Evolutionary conservation across 53 echinoderm and acorn worm species (phyloP).

Genomic region (Temnopleurus reevesii): DNA sequence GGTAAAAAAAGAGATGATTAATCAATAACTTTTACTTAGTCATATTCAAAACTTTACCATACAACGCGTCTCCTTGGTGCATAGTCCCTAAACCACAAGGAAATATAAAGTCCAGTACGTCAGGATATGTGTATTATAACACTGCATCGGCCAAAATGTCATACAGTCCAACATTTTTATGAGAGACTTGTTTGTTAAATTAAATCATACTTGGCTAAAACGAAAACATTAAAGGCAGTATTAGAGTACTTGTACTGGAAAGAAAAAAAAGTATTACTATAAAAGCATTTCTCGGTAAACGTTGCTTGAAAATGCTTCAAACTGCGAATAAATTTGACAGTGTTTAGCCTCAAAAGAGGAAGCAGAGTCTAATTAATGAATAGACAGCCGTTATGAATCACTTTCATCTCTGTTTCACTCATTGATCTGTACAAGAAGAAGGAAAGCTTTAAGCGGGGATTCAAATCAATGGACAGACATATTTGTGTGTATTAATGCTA

Average conservation of each 20-base stretch:
- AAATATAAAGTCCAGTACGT: background rate
- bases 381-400: background rate
- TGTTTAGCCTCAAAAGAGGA: background rate
- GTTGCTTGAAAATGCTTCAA: background rate
- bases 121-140: background rate
- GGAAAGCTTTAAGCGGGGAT: no score
- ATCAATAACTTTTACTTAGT: background rate
- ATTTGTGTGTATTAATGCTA: no score
- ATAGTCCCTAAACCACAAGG: slow-evolving; percentile 18
- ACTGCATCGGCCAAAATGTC: background rate
- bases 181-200: background rate
- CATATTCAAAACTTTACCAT: background rate
- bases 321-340: background rate
- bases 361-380: background rate
- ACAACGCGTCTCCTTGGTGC: background rate
- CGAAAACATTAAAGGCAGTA: background rate
- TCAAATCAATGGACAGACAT: no score
- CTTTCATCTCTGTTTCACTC: background rate
- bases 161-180: background rate
- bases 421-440: no score
- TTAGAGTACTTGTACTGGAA: background rate
- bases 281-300: background rate
- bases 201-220: background rate
- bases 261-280: background rate
- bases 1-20: background rate